These are phyloP conservation scores for Cetoscarus ocellatus DNA, from an alignment of 2,797 vertebrate species.

Conservation along the genomic window DNA sequence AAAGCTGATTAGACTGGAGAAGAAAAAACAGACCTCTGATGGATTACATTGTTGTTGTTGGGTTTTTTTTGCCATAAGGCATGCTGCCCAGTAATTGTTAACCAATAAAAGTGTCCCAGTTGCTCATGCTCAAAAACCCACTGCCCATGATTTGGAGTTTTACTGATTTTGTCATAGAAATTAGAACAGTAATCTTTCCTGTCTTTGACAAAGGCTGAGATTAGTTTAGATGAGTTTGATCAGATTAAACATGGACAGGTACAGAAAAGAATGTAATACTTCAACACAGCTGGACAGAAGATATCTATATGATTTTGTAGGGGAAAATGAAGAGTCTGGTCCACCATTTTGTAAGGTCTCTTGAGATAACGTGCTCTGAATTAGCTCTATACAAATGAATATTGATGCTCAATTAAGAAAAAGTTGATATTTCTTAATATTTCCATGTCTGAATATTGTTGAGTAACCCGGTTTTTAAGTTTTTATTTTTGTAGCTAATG, in stretches of 20 bases:
- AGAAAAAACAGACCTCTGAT: neutral
- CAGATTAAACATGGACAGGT: neutral
- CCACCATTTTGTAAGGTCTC: conserved; percentile 7
- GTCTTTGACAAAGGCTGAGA: too few relatives aligned
- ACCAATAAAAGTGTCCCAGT: neutral
- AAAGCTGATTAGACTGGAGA: neutral
- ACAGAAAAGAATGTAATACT: neutral
- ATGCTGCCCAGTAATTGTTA: neutral
- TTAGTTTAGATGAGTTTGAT: neutral
- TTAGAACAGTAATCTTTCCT: too few relatives aligned
- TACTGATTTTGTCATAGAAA: neutral
- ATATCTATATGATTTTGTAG: conserved; percentile 12
- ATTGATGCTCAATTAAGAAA: too few relatives aligned
- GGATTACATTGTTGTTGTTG: neutral
- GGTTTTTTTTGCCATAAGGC: neutral
- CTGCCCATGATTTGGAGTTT: neutral
- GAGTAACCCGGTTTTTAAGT: too few relatives aligned
- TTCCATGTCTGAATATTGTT: too few relatives aligned
- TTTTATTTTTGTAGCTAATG: too few relatives aligned
- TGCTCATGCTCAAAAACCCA: neutral
- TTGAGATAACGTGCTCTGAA: too few relatives aligned
- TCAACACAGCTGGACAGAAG: neutral
- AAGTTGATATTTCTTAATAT: too few relatives aligned
- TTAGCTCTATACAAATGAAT: too few relatives aligned
- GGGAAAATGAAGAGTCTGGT: neutral